Evolutionary conservation across 2,888 invertebrate species (phyloP), one percentile per base, ranked within the genome.

Genomic region (Eilema sororculum): DNA sequence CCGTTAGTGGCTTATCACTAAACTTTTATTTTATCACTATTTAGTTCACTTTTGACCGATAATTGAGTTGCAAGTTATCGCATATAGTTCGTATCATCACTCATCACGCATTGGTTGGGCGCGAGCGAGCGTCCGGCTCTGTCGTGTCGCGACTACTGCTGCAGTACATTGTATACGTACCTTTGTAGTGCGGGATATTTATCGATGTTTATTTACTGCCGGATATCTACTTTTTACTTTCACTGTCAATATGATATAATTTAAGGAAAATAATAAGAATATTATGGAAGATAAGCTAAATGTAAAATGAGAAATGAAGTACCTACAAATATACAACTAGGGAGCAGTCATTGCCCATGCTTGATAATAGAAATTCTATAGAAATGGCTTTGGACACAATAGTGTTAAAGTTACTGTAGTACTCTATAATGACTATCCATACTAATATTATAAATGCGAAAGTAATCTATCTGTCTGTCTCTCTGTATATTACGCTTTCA

Each of bases 71-170:
- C 79, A 62, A 77, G 68, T 72, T 69, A 63, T 81, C 81, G 81
- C 77, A 68, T 82, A 68, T 80, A 81, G 79, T 83, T 83, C 79
- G 83, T 79, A 73, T 73, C 81, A 83, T 77, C 61, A 79, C 77
- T 73, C 81, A 83, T 77, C 61, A 79, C 77, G 69, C 58, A 33
- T 65, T 68, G 61, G 68, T 70, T 69, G 70, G 57, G 64, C 65
- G 66, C 74, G 75, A 71, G 72, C 84, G 79, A 73, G 80, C 78
- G 75, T 28, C 66, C 33, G 52, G 75, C 65, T 67, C 83, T 75
- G 63, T 78, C 66, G 75, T 75, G 73, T 81, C 75, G 75, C 81
- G 79, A 73, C 76, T 75, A 83, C 83, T 83, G 84, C 82, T 79
- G 82, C 76, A 65, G 67, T 73, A 77, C 65, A 78, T 78, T 75